Percentiles rank a stretch among this genome's conserved stretches.
phyloP scores from a whole-genome alignment of 1,140 invertebrate species.

The Hydropsyche tenuis region DNA sequence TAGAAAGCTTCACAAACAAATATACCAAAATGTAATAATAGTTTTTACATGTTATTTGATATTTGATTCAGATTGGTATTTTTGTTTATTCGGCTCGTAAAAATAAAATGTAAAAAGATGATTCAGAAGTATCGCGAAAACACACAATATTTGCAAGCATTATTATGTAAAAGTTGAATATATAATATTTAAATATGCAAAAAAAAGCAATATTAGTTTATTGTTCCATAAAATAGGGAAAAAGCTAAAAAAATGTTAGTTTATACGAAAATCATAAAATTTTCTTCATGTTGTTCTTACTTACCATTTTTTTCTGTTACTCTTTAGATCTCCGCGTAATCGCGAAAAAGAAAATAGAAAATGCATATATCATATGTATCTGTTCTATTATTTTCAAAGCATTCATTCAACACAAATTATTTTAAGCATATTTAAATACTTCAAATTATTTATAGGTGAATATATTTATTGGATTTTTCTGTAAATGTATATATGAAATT shows the following conservation, averaged over 20 bases:
- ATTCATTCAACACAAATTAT: conserved; percentile 4
- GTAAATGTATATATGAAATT: no score
- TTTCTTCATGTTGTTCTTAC: conserved; percentile 38
- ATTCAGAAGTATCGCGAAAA: neutral
- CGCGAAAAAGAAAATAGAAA: conserved; percentile 48
- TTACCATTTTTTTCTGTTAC: conserved; percentile 42
- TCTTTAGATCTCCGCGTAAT: conserved; percentile 46
- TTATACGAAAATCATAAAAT: conserved; percentile 24
- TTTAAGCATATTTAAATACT: conserved; percentile 21
- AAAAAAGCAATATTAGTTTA: conserved; percentile 30
- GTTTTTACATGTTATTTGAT: no score
- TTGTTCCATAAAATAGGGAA: conserved; percentile 2
- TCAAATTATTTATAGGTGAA: neutral
- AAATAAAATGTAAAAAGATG: neutral
- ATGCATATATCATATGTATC: conserved; percentile 44
- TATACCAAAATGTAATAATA: no score
- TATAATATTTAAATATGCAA: conserved; percentile 23
- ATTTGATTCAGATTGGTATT: neutral
- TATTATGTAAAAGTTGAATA: neutral
- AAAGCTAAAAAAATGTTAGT: conserved; percentile 16
- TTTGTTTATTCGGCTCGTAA: neutral
- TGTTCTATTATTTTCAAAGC: neutral
- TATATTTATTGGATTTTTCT: neutral
- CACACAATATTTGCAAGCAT: neutral
- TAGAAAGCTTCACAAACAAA: neutral